Evolutionary conservation across 1,140 invertebrate species (phyloP), one percentile per base, ranked within the genome.

Genomic region (Leptopilina clavipes): DNA sequence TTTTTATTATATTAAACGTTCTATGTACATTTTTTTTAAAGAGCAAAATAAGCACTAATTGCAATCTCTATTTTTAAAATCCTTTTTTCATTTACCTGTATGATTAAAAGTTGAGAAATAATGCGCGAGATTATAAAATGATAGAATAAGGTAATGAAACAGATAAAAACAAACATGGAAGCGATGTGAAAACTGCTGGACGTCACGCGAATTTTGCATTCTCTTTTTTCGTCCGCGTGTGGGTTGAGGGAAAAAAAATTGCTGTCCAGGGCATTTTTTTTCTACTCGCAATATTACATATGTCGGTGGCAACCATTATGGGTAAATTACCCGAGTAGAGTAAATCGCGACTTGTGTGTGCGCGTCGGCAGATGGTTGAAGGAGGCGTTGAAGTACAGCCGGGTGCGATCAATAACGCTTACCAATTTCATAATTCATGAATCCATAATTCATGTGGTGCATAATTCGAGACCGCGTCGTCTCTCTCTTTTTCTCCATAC

Each of bases 401-500:
- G 48, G 43, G 74, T 45, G 40, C 70, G 70, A 71, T 65, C 65
- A 73, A 77, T 75, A 71, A 73, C 77, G 59, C 59, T 65, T 79
- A 78, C 75, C 81, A 83, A 85, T 86, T 85, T 85, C 81, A 84
- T 83, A 84, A 85, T 86, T 86, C 83, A 82, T 83, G 81, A 85
- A 86, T 86, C 82, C 82, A 84, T 86, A 85, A 86, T 86, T 86
- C 80, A 81, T 82, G 78, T 74, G 73, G 48, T 31, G 54, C 52
- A 56, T 54, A 31, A 37, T 65, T 65, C 25, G 18, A 65, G 10
- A 12, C 45, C 3, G 54, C 22, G 22, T 19, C 56, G 56, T 65
- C 81, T 72, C 25, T 6, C 6, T 40, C 37, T 6, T 9, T 9
- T 40, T 40, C 0, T 40, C 3, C 37, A 31, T 17, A 52, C 48